Evolutionary conservation across 2,888 invertebrate species (phyloP).

Genomic region (Sinohyriopsis cumingii): DNA sequence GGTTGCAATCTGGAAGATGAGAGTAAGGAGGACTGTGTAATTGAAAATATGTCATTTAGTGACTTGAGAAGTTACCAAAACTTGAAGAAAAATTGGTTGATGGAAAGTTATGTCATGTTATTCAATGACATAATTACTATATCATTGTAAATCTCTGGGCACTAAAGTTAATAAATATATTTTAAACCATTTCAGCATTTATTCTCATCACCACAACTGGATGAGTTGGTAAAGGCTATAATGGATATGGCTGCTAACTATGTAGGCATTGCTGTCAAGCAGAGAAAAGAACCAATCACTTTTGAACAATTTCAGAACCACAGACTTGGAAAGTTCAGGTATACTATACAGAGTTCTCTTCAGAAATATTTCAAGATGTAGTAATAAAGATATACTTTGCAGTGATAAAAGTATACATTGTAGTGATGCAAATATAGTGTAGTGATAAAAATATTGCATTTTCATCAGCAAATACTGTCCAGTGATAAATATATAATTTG

Average conservation of each 20-base stretch:
- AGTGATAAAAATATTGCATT: too few species aligned
- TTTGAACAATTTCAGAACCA: conserved; percentile 89
- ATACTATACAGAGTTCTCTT: conserved; percentile 17
- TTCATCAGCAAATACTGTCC: too few species aligned
- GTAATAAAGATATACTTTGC: background rate
- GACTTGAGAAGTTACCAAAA: too few species aligned
- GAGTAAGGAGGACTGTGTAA: too few species aligned
- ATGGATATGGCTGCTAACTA: conserved; percentile 86
- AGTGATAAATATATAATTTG: too few species aligned
- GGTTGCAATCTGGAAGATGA: too few species aligned
- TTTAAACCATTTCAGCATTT: conserved; percentile 78
- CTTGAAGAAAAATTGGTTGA: too few species aligned
- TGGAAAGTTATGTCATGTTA: too few species aligned
- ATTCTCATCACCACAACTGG: conserved; percentile 88
- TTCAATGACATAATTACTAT: too few species aligned
- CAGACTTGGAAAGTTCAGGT: conserved; percentile 94
- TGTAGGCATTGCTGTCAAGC: conserved; percentile 87
- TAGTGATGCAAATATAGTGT: background rate
- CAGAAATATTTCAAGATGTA: background rate
- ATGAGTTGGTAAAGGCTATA: conserved; percentile 89
- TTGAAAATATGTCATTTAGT: too few species aligned
- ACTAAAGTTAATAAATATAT: background rate
- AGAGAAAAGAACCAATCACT: conserved; percentile 86
- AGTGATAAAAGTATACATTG: background rate
- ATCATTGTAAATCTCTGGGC: background rate